Base-by-base conservation (phyloP, 1,140 invertebrate species). In the Sycophila sp. region DNA sequence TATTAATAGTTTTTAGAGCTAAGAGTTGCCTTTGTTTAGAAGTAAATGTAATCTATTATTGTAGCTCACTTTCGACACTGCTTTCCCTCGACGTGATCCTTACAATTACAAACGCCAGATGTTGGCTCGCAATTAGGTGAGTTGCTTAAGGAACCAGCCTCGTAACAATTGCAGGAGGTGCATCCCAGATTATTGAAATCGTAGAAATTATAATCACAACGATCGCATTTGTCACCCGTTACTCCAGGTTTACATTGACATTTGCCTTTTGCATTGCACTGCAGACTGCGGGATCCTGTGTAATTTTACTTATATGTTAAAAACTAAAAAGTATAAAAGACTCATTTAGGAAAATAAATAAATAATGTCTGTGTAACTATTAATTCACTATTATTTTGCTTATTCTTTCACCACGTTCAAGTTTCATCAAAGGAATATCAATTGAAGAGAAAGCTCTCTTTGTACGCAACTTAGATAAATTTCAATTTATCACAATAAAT, bases 191-290 rank as follows among this genome's bases (percentile, higher is more conserved):
- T 85, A 4, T 94, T 91, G 80, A 99, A 99, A 76, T 98, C 95
- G 82, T 93, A 99, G 81, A 92, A 92, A 85, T 99, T 98, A 2
- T 91, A 87, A 2, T 91, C 90, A 80, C 97, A 99, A 6, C 89
- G 86, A 77, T 98, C 94, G 84, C 98, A 99, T 78, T 96, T 96
- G 32, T 94, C 92, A 0, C 97, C 97, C 0, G 92, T 93, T 0
- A 99, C 96, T 53, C 97, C 95, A 0, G 94, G 93, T 79, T 96
- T 95, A 80, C 97, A 99, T 60, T 94, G 93, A 78, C 98, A 99
- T 83, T 95, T 92, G 24, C 97, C 97, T 81, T 94, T 90, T 11
- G 90, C 89, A 78, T 97, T 96, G 85, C 98, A 99, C 83, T 99
- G 98, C 26, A 96, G 85, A 77, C 89, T 95, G 59, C 93, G 87